These are phyloP conservation scores for Pygocentrus nattereri DNA, from an alignment of 2,797 vertebrate genomes.

Conservation along the genomic window DNA sequence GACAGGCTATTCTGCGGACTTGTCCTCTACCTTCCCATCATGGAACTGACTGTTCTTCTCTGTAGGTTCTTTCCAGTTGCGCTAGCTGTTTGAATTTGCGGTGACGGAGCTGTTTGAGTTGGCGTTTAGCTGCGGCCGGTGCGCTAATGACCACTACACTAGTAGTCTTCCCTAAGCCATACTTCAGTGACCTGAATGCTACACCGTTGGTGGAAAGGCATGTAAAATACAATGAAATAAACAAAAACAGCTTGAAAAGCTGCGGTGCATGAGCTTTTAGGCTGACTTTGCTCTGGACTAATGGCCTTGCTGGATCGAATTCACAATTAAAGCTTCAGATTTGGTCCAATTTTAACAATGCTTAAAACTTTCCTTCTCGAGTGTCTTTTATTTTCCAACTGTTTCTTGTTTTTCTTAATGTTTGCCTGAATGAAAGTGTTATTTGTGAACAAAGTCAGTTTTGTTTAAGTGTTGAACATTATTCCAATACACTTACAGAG, in stretches of 20 bases:
- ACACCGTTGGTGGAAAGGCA: conserved; percentile 12
- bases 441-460: conserved; percentile 6
- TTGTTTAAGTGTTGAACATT: not conserved
- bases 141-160: conserved; percentile 32
- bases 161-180: conserved; percentile 57
- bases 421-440: conserved; percentile 9
- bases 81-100: not conserved
- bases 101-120: not conserved
- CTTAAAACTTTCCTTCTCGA: not conserved
- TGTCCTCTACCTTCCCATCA: no score
- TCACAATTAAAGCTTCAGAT: conserved; percentile 13
- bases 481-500: not conserved
- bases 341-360: not conserved
- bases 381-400: not conserved
- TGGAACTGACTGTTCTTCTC: not conserved
- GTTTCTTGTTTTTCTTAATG: not conserved
- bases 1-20: not conserved
- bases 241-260: not conserved
- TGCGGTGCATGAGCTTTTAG: conserved; percentile 11
- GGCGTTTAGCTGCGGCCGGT: not conserved
- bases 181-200: conserved; percentile 17
- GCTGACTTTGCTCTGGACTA: not conserved
- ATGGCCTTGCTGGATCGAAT: not conserved
- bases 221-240: not conserved
- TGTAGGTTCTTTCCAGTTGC: not conserved